Conservation (phyloP, 2,113 vertebrate genomes). For the Bufo bufo region DNA sequence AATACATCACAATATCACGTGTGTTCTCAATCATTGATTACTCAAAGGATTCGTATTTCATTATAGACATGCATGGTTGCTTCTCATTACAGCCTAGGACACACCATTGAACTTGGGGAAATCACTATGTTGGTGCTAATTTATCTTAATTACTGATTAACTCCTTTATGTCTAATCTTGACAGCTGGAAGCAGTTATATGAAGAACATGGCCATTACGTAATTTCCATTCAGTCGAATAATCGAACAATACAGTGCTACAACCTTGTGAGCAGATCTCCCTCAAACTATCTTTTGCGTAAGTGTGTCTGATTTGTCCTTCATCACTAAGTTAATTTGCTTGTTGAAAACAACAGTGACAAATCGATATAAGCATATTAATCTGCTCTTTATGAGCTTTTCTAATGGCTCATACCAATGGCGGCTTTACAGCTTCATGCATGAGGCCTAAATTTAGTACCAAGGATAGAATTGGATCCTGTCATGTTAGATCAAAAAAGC, state of each 20-base stretch:
- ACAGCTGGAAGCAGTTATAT: constrained; percentile 52
- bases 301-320: constrained; percentile 17
- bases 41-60: not conserved
- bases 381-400: not conserved
- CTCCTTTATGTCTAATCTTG: not conserved
- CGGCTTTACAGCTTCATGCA: not conserved
- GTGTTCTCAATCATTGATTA: constrained; percentile 3
- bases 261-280: not conserved
- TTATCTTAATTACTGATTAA: constrained; percentile 4
- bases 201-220: constrained; percentile 56
- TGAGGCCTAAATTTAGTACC: not conserved
- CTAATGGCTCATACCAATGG: not conserved
- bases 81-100: not conserved
- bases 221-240: constrained; percentile 26
- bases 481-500: no score
- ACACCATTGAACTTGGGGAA: not conserved
- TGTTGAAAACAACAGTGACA: not conserved
- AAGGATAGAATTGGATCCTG: no score
- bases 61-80: not conserved
- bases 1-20: not conserved
- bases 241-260: not conserved
- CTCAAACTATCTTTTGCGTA: constrained; percentile 55
- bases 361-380: not conserved
- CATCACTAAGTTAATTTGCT: not conserved
- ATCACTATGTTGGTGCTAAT: not conserved